phyloP scores from a whole-genome alignment of 2,113 vertebrate genomes.

The Lepidothrix coronata region DNA sequence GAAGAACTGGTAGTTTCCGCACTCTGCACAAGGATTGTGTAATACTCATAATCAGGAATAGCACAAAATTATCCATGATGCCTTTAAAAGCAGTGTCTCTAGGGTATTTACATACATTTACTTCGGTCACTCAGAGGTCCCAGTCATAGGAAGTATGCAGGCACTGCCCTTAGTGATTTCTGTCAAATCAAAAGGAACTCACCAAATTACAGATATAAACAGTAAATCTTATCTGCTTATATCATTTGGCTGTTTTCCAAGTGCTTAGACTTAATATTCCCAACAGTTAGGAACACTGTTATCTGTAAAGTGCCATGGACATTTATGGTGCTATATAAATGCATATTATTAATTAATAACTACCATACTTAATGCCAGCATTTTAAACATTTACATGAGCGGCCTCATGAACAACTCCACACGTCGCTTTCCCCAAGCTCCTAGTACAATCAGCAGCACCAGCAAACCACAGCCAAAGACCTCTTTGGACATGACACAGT shows the following conservation, averaged over 20 bases:
- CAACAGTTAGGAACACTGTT: slow-evolving; percentile 30
- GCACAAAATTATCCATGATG: neutral
- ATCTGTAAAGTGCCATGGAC: neutral
- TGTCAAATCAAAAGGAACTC: neutral
- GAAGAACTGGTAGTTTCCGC: neutral
- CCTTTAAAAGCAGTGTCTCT: neutral
- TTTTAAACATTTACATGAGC: neutral
- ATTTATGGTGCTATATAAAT: slow-evolving; percentile 31
- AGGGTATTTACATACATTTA: neutral
- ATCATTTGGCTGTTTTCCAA: slow-evolving; percentile 5
- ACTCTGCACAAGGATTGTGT: neutral
- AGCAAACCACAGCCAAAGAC: neutral
- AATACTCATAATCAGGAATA: neutral
- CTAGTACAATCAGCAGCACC: neutral
- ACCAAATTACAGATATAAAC: slow-evolving; percentile 3
- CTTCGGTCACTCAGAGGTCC: neutral
- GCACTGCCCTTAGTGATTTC: neutral
- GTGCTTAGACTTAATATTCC: slow-evolving; percentile 1
- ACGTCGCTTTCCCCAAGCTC: rapidly evolving
- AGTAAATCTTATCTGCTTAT: neutral
- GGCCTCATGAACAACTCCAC: neutral
- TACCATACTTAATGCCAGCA: neutral
- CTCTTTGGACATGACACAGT: neutral
- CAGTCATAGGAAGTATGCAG: neutral
- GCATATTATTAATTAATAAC: slow-evolving; percentile 39